Base-by-base conservation (phyloP, 1,140 invertebrate genomes). In the Calephelis virginiensis region DNA sequence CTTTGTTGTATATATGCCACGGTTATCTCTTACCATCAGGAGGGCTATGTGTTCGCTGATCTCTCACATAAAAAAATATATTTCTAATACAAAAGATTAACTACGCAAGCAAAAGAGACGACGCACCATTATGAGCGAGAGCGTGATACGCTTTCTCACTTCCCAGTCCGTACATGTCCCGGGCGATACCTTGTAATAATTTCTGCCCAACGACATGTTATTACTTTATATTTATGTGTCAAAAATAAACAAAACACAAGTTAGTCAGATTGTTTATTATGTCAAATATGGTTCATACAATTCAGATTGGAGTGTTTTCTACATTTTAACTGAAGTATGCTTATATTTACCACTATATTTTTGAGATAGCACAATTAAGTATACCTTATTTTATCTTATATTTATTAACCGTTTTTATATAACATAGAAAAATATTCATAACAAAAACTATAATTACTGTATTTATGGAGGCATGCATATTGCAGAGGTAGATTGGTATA, bases 251-350 rank as follows among this genome's bases (percentile, higher is more conserved):
- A 72, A 40, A 28, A 28, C 28, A 12, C 67, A 28, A 56, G 63
- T 74, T 86, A 86, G 80, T 85, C 83, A 89, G 84, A 85, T 85
- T 82, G 80, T 88, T 86, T 86, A 88, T 87, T 86, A 84, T 83
- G 81, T 82, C 72, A 77, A 83, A 76, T 78, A 77, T 82, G 71
- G 73, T 79, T 80, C 80, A 79, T 80, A 85, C 75, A 83, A 79
- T 76, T 82, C 80, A 76, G 77, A 81, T 81, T 82, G 76, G 80
- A 83, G 77, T 86, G 78, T 77, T 71, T 76, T 68, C 74, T 70
- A 81, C 86, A 85, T 73, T 75, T 78, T 77, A 82, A 78, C 69
- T 75, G 75, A 85, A 85, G 79, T 74, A 82, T 82, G 81, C 81
- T 82, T 78, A 85, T 75, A 80, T 68, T 71, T 70, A 69, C 38